Percentiles rank a stretch among this genome's conserved stretches.
phyloP scores from a whole-genome alignment of 2,797 vertebrate genomes.

The Pogonophryne albipinna region DNA sequence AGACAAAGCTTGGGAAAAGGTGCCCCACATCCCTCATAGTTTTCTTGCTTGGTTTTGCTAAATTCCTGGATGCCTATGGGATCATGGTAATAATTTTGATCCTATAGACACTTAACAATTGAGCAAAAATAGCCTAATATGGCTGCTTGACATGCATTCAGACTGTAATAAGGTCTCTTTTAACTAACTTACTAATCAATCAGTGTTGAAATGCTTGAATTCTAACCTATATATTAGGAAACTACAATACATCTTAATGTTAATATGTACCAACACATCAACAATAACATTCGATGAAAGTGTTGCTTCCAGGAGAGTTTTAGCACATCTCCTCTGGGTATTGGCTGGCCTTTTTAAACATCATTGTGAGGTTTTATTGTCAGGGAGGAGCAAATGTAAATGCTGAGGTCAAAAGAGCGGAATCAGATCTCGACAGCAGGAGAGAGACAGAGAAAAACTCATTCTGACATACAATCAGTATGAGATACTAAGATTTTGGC shows the following conservation, averaged over 20 bases:
- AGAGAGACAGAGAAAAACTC: neutral
- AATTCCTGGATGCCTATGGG: too few relatives aligned
- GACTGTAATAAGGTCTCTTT: too few relatives aligned
- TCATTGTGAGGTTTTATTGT: conserved; percentile 44
- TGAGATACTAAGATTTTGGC: neutral
- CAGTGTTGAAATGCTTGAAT: neutral
- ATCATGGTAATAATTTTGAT: too few relatives aligned
- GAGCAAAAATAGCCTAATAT: too few relatives aligned
- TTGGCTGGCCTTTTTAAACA: conserved; percentile 1
- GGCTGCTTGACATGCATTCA: too few relatives aligned
- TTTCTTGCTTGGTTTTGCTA: too few relatives aligned
- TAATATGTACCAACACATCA: neutral
- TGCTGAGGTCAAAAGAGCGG: conserved; percentile 22
- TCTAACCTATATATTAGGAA: neutral
- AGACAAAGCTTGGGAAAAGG: too few relatives aligned
- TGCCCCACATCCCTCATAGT: too few relatives aligned
- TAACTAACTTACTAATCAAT: too few relatives aligned
- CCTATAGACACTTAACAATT: too few relatives aligned
- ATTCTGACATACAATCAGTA: neutral
- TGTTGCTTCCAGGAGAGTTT: neutral
- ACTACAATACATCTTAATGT: neutral
- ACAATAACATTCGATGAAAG: neutral
- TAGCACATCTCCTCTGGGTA: conserved; percentile 5
- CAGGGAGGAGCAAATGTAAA: conserved; percentile 51
- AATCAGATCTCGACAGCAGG: conserved; percentile 7